Conservation (phyloP, 2,888 invertebrate genomes). For the Leptothorax acervorum region DNA sequence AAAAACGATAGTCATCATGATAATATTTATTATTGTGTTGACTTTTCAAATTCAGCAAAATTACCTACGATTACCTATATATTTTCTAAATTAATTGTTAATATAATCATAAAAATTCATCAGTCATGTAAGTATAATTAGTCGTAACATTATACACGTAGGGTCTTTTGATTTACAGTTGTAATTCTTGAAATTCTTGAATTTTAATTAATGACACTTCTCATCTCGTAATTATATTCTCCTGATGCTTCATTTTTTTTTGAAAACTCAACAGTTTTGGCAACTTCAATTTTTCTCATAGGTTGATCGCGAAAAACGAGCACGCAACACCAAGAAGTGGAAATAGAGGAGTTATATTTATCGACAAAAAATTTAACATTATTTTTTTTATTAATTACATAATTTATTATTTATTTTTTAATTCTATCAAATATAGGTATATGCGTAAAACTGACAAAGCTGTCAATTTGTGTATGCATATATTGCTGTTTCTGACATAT, state of each 20-base stretch:
- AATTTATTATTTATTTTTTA: conserved; percentile 1
- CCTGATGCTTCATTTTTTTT: neutral
- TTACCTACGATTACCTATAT: neutral
- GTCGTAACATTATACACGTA: neutral
- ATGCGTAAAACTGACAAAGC: neutral
- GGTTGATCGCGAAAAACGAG: neutral
- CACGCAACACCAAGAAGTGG: neutral
- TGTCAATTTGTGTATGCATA: neutral
- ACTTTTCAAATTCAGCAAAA: neutral
- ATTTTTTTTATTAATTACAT: neutral
- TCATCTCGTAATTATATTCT: neutral
- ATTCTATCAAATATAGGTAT: neutral
- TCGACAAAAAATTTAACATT: neutral
- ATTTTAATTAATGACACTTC: neutral
- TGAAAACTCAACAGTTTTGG: neutral
- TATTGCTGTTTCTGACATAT: neutral
- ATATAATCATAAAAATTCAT: neutral
- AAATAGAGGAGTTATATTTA: neutral
- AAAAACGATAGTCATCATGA: neutral
- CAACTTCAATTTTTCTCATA: neutral
- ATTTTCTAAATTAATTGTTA: neutral
- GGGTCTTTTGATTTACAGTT: neutral
- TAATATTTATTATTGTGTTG: neutral
- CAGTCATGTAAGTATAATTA: conserved; percentile 8
- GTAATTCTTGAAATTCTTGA: neutral